phyloP scores from a whole-genome alignment of 2,113 vertebrate genomes.

The Hydrolagus affinis region DNA sequence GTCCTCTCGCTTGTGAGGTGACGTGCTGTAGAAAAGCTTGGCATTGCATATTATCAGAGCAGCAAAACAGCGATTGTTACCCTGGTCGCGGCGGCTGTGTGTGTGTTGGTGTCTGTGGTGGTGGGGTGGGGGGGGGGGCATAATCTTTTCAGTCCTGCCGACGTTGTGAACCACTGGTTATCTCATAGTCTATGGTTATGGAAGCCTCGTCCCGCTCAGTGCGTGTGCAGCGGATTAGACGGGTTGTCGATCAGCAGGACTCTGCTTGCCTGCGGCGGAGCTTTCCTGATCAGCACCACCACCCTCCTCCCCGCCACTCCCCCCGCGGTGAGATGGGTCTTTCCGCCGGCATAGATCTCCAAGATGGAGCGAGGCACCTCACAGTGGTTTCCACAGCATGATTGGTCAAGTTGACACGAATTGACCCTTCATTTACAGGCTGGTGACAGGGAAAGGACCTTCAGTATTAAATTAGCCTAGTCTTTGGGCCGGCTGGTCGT shows the following conservation, averaged over 20 bases:
- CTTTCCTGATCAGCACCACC: too few species aligned
- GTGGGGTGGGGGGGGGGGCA: background rate
- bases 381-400: constrained; percentile 20
- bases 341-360: background rate
- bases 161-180: background rate
- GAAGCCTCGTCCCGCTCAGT: constrained; percentile 2
- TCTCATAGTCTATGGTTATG: constrained; percentile 6
- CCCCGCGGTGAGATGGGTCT: background rate
- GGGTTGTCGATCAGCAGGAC: constrained; percentile 4
- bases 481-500: background rate
- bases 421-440: constrained; percentile 30
- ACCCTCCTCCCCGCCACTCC: too few species aligned
- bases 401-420: constrained; percentile 10
- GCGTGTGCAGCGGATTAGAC: constrained; percentile 15
- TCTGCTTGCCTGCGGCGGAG: background rate
- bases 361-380: constrained; percentile 16
- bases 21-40: too few species aligned
- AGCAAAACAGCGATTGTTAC: too few species aligned
- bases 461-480: constrained; percentile 14
- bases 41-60: too few species aligned
- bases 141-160: background rate
- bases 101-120: constrained; percentile 1
- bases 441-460: background rate
- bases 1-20: too few species aligned
- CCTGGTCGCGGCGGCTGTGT: too few species aligned